Conservation (phyloP, 2,888 invertebrate genomes). For the Drosophila robusta region DNA sequence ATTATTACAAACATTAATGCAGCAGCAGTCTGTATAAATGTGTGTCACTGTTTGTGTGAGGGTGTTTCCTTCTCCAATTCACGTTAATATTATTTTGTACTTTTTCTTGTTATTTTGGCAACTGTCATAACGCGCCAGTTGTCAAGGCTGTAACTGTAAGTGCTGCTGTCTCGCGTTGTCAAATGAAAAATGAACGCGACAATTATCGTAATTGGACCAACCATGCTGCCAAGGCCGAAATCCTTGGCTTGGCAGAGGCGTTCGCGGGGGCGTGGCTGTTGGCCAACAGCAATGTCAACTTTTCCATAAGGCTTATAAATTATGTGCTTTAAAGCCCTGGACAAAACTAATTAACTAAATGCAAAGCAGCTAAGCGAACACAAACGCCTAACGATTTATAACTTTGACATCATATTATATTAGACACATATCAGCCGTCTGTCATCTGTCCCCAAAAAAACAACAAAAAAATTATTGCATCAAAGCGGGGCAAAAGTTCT, state of each 20-base stretch:
- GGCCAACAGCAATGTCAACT: constrained; percentile 17
- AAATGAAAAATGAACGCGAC: constrained; percentile 79
- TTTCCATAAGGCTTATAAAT: constrained; percentile 37
- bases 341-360: constrained; percentile 73
- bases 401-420: constrained; percentile 30
- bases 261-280: neutral
- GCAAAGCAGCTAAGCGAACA: constrained; percentile 30
- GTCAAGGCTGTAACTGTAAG: constrained; percentile 53
- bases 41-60: neutral
- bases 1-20: constrained; percentile 65
- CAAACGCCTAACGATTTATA: constrained; percentile 56
- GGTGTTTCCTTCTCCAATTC: constrained; percentile 5
- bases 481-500: constrained; percentile 16
- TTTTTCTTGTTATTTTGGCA: constrained; percentile 40
- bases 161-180: constrained; percentile 54
- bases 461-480: constrained; percentile 13
- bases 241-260: neutral
- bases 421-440: constrained; percentile 47
- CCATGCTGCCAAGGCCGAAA: constrained; percentile 31
- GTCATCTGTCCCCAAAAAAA: constrained; percentile 42
- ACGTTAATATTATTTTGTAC: constrained; percentile 6
- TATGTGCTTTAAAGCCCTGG: constrained; percentile 48
- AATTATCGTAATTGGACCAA: constrained; percentile 76
- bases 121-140: constrained; percentile 55
- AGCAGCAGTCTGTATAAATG: neutral